A percentile compares a stretch with the other conserved stretches of the same genome.
These are phyloP conservation scores for Myotis davidii DNA, from an alignment of 2,113 vertebrate genomes.

Conservation along the genomic window DNA sequence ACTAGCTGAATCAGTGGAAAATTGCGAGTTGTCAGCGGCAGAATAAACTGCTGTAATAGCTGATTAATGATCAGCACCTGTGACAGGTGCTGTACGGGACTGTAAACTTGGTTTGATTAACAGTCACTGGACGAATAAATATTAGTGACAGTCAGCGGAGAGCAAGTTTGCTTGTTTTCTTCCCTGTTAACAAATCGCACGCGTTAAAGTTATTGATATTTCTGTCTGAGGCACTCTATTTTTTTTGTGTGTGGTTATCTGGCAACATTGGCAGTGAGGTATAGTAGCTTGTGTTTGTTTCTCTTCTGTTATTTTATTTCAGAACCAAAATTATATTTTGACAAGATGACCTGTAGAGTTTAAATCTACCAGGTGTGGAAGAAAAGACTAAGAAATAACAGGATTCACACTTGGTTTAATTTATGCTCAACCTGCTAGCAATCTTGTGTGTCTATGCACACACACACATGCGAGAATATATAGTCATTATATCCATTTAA, in stretches of 20 bases:
- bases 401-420: constrained; percentile 67
- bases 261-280: constrained; percentile 76
- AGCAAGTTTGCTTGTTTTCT: constrained; percentile 86
- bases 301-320: constrained; percentile 79
- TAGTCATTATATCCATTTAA: constrained; percentile 33
- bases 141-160: constrained; percentile 88
- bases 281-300: constrained; percentile 79
- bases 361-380: constrained; percentile 68
- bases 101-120: constrained; percentile 92
- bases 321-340: constrained; percentile 80
- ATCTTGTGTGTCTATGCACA: constrained; percentile 34
- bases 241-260: constrained; percentile 82
- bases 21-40: constrained; percentile 99
- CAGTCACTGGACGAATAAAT: constrained; percentile 92
- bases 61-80: constrained; percentile 99
- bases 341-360: constrained; percentile 81
- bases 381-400: constrained; percentile 54
- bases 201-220: constrained; percentile 89
- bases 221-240: constrained; percentile 82
- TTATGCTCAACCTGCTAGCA: constrained; percentile 68
- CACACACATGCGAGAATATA: not conserved
- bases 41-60: constrained; percentile 98
- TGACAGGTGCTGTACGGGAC: constrained; percentile 94
- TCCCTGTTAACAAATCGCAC: constrained; percentile 85
- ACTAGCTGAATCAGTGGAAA: constrained; percentile 96